Percentiles rank a stretch among this genome's conserved stretches.
These are phyloP conservation scores for Pelodiscus sinensis DNA, from an alignment of 2,113 vertebrate genomes.

Conservation along the genomic window DNA sequence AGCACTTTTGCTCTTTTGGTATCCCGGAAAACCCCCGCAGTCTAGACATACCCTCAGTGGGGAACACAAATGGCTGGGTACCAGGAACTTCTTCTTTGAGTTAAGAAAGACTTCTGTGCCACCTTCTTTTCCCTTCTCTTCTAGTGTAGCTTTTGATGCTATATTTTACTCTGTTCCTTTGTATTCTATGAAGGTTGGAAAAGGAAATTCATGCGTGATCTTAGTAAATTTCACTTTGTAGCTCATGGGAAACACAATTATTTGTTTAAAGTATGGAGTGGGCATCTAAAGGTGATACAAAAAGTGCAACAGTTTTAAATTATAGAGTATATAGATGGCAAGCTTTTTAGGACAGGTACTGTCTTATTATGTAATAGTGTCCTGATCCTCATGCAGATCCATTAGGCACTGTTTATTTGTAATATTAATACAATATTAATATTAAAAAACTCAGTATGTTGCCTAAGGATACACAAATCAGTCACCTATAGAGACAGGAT, in stretches of 20 bases:
- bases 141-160: not conserved
- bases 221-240: not conserved
- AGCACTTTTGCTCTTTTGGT: too few relatives aligned
- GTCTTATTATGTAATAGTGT: not conserved
- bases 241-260: not conserved
- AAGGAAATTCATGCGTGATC: not conserved
- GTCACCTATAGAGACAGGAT: constrained; percentile 9
- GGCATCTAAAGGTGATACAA: not conserved
- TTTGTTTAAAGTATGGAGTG: not conserved
- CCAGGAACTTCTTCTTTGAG: not conserved
- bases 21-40: too few relatives aligned
- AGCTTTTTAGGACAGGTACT: not conserved
- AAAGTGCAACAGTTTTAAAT: not conserved
- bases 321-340: not conserved
- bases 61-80: not conserved
- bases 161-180: not conserved
- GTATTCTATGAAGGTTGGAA: not conserved
- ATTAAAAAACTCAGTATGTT: not conserved
- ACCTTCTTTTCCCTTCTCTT: constrained; percentile 12
- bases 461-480: constrained; percentile 27
- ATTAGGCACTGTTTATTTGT: not conserved
- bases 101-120: constrained; percentile 15
- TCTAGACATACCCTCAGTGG: not conserved
- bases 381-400: not conserved
- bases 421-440: too few relatives aligned